Conservation (phyloP, 2,888 invertebrate species). For the Campoplex nolae region DNA sequence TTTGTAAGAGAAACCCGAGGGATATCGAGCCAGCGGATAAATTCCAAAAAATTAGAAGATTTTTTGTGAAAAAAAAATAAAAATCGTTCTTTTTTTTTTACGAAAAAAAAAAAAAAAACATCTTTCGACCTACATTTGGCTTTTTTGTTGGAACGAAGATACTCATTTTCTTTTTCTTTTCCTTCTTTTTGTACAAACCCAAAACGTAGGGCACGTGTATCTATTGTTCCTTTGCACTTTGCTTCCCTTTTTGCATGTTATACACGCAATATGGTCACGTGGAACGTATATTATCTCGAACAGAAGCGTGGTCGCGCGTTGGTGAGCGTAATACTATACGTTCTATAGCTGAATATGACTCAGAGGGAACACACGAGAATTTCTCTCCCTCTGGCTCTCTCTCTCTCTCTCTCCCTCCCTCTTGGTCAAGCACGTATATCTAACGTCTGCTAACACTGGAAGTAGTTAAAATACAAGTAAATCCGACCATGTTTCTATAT, state of each 20-base stretch:
- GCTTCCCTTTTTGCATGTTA: not conserved
- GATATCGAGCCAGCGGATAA: not conserved
- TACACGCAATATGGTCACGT: slow-evolving; percentile 28
- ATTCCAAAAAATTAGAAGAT: not conserved
- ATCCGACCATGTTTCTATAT: slow-evolving; percentile 15
- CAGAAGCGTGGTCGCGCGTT: not conserved
- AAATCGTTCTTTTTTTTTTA: too few species aligned
- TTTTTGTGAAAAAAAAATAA: too few species aligned
- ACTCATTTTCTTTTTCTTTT: too few species aligned
- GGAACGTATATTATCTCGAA: slow-evolving; percentile 11
- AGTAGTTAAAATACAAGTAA: slow-evolving; percentile 17
- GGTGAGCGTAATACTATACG: slow-evolving; percentile 36
- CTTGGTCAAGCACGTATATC: slow-evolving; percentile 23
- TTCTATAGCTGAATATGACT: slow-evolving; percentile 65
- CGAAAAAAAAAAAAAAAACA: too few species aligned
- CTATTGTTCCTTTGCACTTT: not conserved
- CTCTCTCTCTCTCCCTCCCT: slow-evolving; percentile 12
- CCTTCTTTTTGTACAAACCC: too few species aligned
- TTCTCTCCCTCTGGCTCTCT: slow-evolving; percentile 28
- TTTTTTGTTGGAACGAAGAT: too few species aligned
- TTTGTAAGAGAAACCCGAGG: not conserved
- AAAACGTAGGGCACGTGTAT: not conserved
- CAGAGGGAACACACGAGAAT: slow-evolving; percentile 51
- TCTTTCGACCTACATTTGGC: too few species aligned
- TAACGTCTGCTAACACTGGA: not conserved